Base-by-base conservation (phyloP, 2,888 invertebrate species). In the Cerceris ruficornis region DNA sequence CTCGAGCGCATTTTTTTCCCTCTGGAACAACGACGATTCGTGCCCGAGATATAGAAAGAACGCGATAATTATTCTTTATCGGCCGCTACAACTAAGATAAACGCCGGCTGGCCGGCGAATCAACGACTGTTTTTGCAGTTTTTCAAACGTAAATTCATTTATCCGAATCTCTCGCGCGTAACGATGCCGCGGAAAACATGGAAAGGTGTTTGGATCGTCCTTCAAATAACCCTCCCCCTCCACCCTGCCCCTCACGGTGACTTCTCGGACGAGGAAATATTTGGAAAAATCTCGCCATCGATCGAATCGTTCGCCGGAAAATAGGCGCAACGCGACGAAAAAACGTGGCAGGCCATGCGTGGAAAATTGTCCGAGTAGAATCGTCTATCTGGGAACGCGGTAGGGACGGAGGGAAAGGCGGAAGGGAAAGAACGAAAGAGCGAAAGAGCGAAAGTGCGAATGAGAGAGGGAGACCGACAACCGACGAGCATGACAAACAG, bases 341-440 rank as follows among this genome's bases (percentile, higher is more conserved):
- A 82, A 82, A 77, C 82, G 75, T 80, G 85, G 64, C 80, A 82
- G 74, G 55, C 85, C 85, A 80, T 84, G 85, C 85, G 85, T 84
- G 80, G 82, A 85, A 82, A 84, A 82, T 87, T 86, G 84, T 81
- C 73, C 70, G 81, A 73, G 74, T 70, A 74, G 71, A 69, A 78
- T 78, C 73, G 78, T 73, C 58, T 79, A 65, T 58, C 60, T 9
- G 61, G 17, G 57, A 60, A 58, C 55, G 43, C 49, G 41, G n/a
- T 62, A 64, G 67, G 72, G 42, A 59, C n/a, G 7, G 60, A 39
- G 39, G 41, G 7, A 9, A 54, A 28, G 42, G 13, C 11, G 15
- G 14, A 41, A 4, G 15, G n/a, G 11, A 41, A 52, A 42, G 55
- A 52, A 42, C 15, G 59, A 61, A 28, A 17, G 17, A 46, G 57